phyloP scores from a whole-genome alignment of 2,797 vertebrate species.

The Danionella dracula region DNA sequence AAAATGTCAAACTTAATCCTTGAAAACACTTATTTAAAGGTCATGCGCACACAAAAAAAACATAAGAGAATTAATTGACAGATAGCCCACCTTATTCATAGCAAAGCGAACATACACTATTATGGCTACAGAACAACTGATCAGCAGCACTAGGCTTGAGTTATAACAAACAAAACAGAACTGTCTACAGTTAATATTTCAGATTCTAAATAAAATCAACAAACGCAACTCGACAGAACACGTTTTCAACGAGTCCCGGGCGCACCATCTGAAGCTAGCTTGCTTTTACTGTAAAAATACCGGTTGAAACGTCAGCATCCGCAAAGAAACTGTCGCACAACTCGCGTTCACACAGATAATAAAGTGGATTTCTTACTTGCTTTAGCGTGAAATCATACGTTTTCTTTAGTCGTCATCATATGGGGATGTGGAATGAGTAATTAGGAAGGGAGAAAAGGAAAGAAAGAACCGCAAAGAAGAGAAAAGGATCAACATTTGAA shows the following conservation, averaged over 20 bases:
- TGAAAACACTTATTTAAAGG: too few species aligned
- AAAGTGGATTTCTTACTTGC: slow-evolving; percentile 63
- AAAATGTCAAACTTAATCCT: too few species aligned
- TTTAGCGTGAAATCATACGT: slow-evolving; percentile 51
- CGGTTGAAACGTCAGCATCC: slow-evolving; percentile 13
- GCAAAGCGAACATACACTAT: too few species aligned
- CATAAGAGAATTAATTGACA: too few species aligned
- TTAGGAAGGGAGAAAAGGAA: slow-evolving; percentile 46
- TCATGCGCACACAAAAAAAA: too few species aligned
- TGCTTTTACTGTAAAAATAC: background rate
- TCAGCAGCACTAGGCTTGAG: too few species aligned
- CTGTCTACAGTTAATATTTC: too few species aligned
- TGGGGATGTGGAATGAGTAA: slow-evolving; percentile 5
- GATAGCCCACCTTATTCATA: too few species aligned
- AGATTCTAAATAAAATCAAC: too few species aligned
- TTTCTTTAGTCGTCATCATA: slow-evolving; percentile 47
- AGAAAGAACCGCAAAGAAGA: background rate
- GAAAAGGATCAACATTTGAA: background rate
- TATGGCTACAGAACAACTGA: too few species aligned
- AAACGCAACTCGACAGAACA: too few species aligned
- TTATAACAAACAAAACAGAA: too few species aligned
- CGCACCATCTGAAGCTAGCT: background rate
- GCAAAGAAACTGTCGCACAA: background rate
- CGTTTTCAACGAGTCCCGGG: background rate
- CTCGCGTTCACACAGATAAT: background rate